phyloP scores from a whole-genome alignment of 2,888 invertebrate genomes.

The Boloria euphrosyne region DNA sequence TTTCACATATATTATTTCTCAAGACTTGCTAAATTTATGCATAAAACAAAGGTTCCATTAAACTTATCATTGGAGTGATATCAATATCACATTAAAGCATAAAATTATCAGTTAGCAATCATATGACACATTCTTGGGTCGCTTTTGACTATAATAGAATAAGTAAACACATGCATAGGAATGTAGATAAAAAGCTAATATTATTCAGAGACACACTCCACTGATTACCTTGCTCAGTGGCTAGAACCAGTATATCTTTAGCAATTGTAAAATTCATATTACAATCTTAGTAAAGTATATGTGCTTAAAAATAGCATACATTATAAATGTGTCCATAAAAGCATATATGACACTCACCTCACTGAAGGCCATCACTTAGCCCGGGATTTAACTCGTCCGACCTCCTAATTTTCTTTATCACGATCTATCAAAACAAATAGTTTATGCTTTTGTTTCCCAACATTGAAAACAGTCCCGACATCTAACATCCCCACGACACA shows the following conservation, averaged over 20 bases:
- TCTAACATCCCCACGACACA: conserved; percentile 79
- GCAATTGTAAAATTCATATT: conserved; percentile 14
- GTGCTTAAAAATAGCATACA: conserved; percentile 4
- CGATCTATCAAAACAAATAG: conserved; percentile 80
- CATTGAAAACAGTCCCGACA: conserved; percentile 80
- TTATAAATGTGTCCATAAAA: conserved; percentile 17
- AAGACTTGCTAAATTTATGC: neutral
- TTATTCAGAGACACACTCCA: conserved; percentile 33
- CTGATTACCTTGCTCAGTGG: conserved; percentile 33
- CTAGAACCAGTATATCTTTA: conserved; percentile 24
- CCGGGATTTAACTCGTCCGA: conserved; percentile 81
- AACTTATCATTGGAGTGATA: conserved; percentile 22
- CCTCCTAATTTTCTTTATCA: conserved; percentile 75
- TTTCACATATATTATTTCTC: neutral
- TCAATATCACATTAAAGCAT: conserved; percentile 32
- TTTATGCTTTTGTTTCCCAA: conserved; percentile 80
- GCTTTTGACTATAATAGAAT: conserved; percentile 38
- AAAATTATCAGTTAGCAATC: conserved; percentile 40
- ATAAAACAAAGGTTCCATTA: neutral
- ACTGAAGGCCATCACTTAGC: conserved; percentile 89
- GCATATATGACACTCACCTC: conserved; percentile 81
- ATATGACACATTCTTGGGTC: conserved; percentile 39
- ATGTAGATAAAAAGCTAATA: conserved; percentile 31
- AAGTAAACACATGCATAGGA: conserved; percentile 25
- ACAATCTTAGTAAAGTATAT: conserved; percentile 8